A percentile compares a stretch with the other conserved stretches of the same genome.
Evolutionary conservation across 2,113 vertebrate species (phyloP).

Genomic region (Cebidichthys violaceus): DNA sequence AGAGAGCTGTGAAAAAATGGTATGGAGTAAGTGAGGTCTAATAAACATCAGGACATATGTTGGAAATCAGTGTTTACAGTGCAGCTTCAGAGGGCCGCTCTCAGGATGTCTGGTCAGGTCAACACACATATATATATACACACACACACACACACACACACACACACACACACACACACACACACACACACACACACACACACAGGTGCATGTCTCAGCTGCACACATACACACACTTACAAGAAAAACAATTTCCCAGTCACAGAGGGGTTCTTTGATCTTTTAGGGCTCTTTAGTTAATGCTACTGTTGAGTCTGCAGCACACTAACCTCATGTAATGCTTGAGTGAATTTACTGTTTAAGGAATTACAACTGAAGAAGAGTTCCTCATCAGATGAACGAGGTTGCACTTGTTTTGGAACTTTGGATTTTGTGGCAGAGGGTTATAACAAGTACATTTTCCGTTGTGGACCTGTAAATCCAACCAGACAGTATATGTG

Average conservation of each 20-base stretch:
- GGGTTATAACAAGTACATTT: not conserved
- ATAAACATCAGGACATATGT: constrained; percentile 51
- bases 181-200: not conserved
- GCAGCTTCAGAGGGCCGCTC: constrained; percentile 39
- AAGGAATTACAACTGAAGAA: constrained; percentile 6
- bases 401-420: not conserved
- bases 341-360: not conserved
- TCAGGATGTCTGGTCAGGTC: constrained; percentile 38
- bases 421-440: constrained; percentile 4
- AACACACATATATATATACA: constrained; percentile 5
- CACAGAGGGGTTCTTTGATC: not conserved
- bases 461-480: not conserved
- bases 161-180: not conserved
- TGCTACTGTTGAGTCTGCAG: constrained; percentile 3
- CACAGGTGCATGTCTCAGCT: constrained; percentile 8
- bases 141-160: constrained; percentile 3
- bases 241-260: not conserved
- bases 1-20: not conserved
- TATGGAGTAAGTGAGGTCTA: constrained; percentile 6
- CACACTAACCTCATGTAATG: not conserved
- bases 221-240: not conserved
- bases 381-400: constrained; percentile 14
- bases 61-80: constrained; percentile 35
- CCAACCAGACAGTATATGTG: not conserved
- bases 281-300: constrained; percentile 26